Evolutionary conservation across 2,888 invertebrate species (phyloP).

Genomic region (Monochamus alternatus): DNA sequence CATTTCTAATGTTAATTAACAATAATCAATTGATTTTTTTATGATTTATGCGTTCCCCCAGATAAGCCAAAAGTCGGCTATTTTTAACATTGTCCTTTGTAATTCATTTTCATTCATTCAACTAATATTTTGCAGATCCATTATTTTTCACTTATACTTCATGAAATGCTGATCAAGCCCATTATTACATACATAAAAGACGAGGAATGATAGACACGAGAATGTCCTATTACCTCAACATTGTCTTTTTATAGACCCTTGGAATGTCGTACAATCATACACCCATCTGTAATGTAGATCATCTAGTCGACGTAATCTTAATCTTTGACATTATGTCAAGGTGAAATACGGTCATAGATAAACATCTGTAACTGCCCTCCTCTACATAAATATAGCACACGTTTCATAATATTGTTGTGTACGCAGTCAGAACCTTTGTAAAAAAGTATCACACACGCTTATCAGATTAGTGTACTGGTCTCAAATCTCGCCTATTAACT

Average conservation of each 20-base stretch:
- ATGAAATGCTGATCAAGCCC: too few species aligned
- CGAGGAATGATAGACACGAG: too few species aligned
- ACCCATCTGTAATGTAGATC: background rate
- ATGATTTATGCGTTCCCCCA: too few species aligned
- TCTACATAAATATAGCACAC: background rate
- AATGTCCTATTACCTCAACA: too few species aligned
- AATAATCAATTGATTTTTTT: too few species aligned
- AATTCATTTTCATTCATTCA: too few species aligned
- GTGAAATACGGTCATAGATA: background rate
- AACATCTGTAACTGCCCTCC: slow-evolving; percentile 4
- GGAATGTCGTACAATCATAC: background rate
- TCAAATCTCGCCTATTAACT: slow-evolving; percentile 21
- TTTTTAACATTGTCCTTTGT: too few species aligned
- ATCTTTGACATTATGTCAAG: background rate
- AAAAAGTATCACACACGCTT: slow-evolving; percentile 31
- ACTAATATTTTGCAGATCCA: too few species aligned
- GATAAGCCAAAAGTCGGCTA: too few species aligned
- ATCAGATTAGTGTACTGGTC: slow-evolving; percentile 21
- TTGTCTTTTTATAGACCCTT: background rate
- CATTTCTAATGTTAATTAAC: too few species aligned
- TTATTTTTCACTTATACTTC: too few species aligned
- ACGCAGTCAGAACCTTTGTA: background rate
- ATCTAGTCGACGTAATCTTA: background rate
- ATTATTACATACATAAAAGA: too few species aligned
- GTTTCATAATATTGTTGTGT: background rate